A percentile compares a stretch with the other conserved stretches of the same genome.
Evolutionary conservation across 35 echinoderm and acorn worm genomes (phyloP).

Genomic region (Stichopus chloronotus): DNA sequence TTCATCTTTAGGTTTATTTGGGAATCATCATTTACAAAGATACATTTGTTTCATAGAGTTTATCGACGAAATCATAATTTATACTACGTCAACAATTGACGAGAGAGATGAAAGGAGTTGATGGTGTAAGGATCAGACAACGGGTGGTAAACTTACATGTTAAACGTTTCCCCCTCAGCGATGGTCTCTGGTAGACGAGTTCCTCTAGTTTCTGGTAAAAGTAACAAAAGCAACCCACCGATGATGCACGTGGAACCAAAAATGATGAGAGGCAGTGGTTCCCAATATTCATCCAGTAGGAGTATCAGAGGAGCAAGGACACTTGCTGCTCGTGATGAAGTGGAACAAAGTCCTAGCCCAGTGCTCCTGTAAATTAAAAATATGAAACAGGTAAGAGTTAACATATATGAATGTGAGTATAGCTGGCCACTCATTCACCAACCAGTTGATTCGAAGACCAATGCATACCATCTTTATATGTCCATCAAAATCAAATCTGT

Average conservation of each 20-base stretch:
- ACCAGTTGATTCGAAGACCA: neutral
- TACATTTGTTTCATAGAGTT: no score
- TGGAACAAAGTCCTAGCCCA: constrained; percentile 64
- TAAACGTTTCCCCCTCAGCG: constrained; percentile 47
- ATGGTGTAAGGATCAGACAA: no score
- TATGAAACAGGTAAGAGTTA: neutral
- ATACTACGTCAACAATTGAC: no score
- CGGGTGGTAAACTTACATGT: neutral
- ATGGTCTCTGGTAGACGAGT: constrained; percentile 57
- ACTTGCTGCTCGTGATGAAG: constrained; percentile 37
- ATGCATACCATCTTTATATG: neutral
- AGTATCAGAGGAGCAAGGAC: constrained; percentile 62
- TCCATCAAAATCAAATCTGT: no score
- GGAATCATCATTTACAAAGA: no score
- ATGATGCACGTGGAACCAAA: constrained; percentile 48
- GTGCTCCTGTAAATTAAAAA: constrained; percentile 17
- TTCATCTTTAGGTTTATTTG: no score
- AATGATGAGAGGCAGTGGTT: constrained; percentile 56
- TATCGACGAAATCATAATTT: no score
- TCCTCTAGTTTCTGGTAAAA: constrained; percentile 70
- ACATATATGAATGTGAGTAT: neutral
- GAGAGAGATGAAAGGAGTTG: no score
- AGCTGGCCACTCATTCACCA: neutral
- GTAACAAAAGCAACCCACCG: constrained; percentile 45
- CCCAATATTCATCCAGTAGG: constrained; percentile 33